These are phyloP conservation scores for Spheniscus humboldti DNA, from an alignment of 2,797 vertebrate species.

Conservation along the genomic window DNA sequence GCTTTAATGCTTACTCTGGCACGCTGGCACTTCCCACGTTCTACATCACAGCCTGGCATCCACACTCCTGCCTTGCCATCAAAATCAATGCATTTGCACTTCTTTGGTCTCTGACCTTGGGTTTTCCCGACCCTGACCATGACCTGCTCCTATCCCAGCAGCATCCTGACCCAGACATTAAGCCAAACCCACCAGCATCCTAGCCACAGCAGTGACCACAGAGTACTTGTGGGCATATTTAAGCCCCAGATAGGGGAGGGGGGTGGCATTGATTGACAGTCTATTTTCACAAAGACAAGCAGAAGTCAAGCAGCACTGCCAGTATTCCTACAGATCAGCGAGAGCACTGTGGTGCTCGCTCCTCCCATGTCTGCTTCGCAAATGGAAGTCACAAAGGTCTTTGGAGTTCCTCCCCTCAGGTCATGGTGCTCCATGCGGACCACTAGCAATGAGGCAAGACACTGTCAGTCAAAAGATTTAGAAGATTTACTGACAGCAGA, in stretches of 20 bases:
- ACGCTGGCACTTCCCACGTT: accelerated
- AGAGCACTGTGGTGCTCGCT: not conserved
- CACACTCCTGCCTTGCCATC: not conserved
- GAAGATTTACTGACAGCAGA: not conserved
- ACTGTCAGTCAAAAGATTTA: not conserved
- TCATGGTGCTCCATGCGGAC: not conserved
- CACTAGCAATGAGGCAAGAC: not conserved
- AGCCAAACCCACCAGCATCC: not conserved
- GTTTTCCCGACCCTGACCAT: not conserved
- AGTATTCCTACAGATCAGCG: not conserved
- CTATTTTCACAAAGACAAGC: not conserved
- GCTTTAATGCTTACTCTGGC: not conserved
- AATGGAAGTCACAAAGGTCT: not conserved
- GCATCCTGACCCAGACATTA: not conserved
- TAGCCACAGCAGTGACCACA: not conserved
- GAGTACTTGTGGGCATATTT: not conserved
- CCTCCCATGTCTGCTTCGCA: not conserved
- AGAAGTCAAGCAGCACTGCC: not conserved
- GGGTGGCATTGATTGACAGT: not conserved
- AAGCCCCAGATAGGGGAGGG: not conserved
- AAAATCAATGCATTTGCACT: not conserved
- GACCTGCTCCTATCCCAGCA: not conserved
- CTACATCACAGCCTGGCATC: not conserved
- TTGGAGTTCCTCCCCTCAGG: not conserved
- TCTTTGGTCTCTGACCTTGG: not conserved